phyloP scores from a whole-genome alignment of 2,888 invertebrate genomes.

The Dendrolimus pini region DNA sequence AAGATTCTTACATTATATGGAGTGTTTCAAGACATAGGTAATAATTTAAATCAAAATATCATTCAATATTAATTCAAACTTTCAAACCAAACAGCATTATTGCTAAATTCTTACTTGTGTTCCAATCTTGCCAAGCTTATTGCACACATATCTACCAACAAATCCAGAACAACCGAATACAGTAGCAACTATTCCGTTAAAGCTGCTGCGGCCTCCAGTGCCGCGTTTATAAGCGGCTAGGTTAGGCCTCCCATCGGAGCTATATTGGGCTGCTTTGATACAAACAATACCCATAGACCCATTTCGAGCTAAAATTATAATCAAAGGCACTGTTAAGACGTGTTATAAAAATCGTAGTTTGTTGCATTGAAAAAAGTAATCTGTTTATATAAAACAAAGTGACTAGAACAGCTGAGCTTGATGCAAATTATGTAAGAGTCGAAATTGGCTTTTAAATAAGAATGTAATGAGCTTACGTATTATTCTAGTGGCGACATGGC shows the following conservation, averaged over 20 bases:
- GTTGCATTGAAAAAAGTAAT: too few relatives aligned
- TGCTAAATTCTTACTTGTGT: constrained; percentile 77
- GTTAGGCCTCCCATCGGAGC: constrained; percentile 75
- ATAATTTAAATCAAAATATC: background rate
- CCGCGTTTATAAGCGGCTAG: constrained; percentile 85
- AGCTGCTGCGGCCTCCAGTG: constrained; percentile 95
- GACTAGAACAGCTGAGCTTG: constrained; percentile 4
- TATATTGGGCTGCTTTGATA: constrained; percentile 69
- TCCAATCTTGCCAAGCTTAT: constrained; percentile 91
- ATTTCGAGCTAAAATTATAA: constrained; percentile 44
- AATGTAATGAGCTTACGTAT: constrained; percentile 43
- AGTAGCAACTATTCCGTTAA: constrained; percentile 98
- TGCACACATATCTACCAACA: constrained; percentile 91
- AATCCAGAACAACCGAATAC: constrained; percentile 96
- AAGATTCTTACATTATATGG: too few relatives aligned
- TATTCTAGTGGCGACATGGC: constrained; percentile 50
- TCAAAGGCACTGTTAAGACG: background rate
- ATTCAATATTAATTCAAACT: background rate
- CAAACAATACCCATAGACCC: constrained; percentile 61
- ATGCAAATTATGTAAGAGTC: constrained; percentile 56
- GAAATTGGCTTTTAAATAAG: constrained; percentile 8
- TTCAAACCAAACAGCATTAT: background rate
- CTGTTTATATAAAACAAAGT: background rate
- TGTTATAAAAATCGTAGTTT: too few relatives aligned
- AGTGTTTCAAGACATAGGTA: background rate